Evolutionary conservation across 2,888 invertebrate species (phyloP).

Genomic region (Poecilus cupreus): DNA sequence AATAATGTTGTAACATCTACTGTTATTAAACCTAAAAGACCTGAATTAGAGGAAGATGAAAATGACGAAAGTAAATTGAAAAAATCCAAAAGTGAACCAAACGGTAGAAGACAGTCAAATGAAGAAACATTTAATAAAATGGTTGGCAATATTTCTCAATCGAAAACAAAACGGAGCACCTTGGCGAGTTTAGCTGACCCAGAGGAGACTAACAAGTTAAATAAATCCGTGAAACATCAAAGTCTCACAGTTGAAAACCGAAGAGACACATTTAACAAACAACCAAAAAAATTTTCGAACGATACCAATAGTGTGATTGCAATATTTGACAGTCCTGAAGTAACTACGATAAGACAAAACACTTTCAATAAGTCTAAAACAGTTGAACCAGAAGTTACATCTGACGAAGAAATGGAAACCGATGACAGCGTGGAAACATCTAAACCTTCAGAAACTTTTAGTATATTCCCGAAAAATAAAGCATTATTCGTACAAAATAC

Average conservation of each 20-base stretch:
- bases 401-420: background rate
- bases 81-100: background rate
- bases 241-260: background rate
- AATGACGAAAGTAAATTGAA: background rate
- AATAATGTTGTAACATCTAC: slow-evolving; percentile 10
- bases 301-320: background rate
- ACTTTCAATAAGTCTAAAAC: background rate
- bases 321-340: background rate
- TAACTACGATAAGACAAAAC: background rate
- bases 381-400: background rate
- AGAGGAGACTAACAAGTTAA: background rate
- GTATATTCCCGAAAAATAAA: background rate
- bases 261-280: background rate
- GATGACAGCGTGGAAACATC: background rate
- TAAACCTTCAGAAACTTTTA: background rate
- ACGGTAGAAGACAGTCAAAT: background rate
- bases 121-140: background rate
- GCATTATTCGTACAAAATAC: background rate
- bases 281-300: background rate
- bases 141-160: too few relatives aligned
- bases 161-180: too few relatives aligned
- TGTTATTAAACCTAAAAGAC: slow-evolving; percentile 17
- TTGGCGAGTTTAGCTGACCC: too few relatives aligned
- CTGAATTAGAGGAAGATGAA: background rate
- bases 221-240: background rate